Conservation (phyloP, 2,888 invertebrate species). For the Trichogramma evanescens region DNA sequence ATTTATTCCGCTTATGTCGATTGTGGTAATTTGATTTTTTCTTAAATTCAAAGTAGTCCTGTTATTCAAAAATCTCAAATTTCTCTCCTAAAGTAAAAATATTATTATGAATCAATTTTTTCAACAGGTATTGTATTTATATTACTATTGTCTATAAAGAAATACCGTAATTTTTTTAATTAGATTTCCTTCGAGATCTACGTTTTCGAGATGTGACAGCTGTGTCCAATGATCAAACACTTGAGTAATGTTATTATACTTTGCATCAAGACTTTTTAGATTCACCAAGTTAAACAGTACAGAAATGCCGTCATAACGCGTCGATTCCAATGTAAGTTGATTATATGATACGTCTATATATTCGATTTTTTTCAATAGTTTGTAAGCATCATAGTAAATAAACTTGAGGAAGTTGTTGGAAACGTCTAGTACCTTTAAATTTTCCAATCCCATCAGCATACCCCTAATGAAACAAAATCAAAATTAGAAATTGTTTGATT, state of each 20-base stretch:
- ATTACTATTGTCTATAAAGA: background rate
- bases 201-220: conserved; percentile 49
- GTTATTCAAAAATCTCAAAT: too few species aligned
- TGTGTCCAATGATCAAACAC: conserved; percentile 62
- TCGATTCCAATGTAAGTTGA: conserved; percentile 43
- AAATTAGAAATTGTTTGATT: background rate
- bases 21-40: too few species aligned
- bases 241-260: conserved; percentile 56
- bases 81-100: too few species aligned
- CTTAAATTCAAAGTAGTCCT: too few species aligned
- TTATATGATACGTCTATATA: conserved; percentile 53
- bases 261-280: conserved; percentile 55
- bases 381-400: conserved; percentile 50
- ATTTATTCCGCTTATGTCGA: too few species aligned
- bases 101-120: too few species aligned
- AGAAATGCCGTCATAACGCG: conserved; percentile 42
- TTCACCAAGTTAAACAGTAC: conserved; percentile 54
- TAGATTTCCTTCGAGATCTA: conserved; percentile 64
- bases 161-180: conserved; percentile 51
- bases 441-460: conserved; percentile 1
- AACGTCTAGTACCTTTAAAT: conserved; percentile 44
- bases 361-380: conserved; percentile 49
- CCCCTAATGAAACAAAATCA: background rate
- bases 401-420: conserved; percentile 48
- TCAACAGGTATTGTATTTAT: conserved; percentile 11